Conservation (phyloP, 2,113 vertebrate species). For the Onychorhynchus coronatus region DNA sequence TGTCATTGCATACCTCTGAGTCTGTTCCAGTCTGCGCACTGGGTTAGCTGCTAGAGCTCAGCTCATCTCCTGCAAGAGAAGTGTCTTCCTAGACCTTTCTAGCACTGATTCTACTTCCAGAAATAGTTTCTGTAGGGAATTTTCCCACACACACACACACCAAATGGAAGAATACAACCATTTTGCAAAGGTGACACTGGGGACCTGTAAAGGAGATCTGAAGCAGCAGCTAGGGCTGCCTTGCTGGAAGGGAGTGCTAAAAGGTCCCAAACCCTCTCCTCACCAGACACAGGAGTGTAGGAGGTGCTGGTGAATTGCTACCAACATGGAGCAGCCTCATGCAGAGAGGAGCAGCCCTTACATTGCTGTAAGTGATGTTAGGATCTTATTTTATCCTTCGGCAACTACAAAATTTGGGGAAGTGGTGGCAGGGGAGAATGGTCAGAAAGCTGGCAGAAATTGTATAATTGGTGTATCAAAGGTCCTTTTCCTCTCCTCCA, state of each 20-base stretch:
- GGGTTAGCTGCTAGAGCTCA: not conserved
- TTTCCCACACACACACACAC: too few relatives aligned
- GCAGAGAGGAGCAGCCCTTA: not conserved
- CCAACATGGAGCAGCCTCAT: not conserved
- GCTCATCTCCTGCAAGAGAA: not conserved
- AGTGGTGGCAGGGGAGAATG: not conserved
- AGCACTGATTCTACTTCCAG: not conserved
- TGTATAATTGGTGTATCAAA: slow-evolving; percentile 19
- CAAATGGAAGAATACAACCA: not conserved
- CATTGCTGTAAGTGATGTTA: not conserved
- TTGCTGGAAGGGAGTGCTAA: not conserved
- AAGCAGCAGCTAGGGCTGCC: not conserved
- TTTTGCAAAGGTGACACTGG: not conserved
- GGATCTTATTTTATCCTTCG: not conserved
- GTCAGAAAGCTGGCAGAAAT: slow-evolving; percentile 7
- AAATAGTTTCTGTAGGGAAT: not conserved
- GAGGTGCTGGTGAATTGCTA: not conserved
- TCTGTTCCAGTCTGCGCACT: not conserved
- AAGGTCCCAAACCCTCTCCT: not conserved
- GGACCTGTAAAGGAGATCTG: not conserved
- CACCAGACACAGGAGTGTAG: not conserved
- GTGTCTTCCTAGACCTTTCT: not conserved
- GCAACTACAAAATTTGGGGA: not conserved
- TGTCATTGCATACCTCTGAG: not conserved
- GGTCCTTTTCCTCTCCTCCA: not conserved